phyloP scores from a whole-genome alignment of 2,888 invertebrate genomes.

The Uloborus plumipes region DNA sequence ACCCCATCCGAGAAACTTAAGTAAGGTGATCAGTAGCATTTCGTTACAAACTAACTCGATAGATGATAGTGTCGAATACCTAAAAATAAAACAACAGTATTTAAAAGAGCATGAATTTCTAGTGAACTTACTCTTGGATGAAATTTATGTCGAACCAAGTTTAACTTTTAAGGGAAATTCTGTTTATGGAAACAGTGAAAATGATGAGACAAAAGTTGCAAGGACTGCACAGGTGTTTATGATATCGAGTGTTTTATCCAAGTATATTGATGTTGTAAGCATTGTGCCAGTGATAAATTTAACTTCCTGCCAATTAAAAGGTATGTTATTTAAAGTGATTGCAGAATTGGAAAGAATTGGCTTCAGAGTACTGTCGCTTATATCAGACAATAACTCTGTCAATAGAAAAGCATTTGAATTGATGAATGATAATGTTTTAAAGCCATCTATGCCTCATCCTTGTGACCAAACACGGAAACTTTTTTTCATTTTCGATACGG shows the following conservation, averaged over 20 bases:
- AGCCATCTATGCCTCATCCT: too few relatives aligned
- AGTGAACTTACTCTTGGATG: slow-evolving; percentile 10
- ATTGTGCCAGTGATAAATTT: slow-evolving; percentile 8
- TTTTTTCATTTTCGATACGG: too few relatives aligned
- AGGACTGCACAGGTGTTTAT: slow-evolving; percentile 17
- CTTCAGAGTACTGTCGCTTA: background rate
- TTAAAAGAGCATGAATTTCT: slow-evolving; percentile 13
- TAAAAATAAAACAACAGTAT: slow-evolving; percentile 7
- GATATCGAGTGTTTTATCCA: slow-evolving; percentile 7
- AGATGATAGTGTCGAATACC: background rate
- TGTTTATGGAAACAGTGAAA: slow-evolving; percentile 6
- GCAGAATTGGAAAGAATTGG: slow-evolving; percentile 4
- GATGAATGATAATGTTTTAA: too few relatives aligned
- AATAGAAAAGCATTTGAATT: too few relatives aligned
- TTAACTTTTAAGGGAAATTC: background rate
- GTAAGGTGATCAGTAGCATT: too few relatives aligned
- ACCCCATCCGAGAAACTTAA: too few relatives aligned
- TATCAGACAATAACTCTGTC: background rate
- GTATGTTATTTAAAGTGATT: slow-evolving; percentile 7
- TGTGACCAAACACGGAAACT: too few relatives aligned
- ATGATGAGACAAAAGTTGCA: background rate
- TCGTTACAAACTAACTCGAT: too few relatives aligned
- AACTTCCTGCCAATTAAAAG: background rate
- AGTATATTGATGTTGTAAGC: slow-evolving; percentile 2
- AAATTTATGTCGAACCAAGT: slow-evolving; percentile 15